Percentiles rank a stretch among this genome's conserved stretches.
Conservation (phyloP, 2,888 invertebrate genomes). For the Lithosia quadra region DNA sequence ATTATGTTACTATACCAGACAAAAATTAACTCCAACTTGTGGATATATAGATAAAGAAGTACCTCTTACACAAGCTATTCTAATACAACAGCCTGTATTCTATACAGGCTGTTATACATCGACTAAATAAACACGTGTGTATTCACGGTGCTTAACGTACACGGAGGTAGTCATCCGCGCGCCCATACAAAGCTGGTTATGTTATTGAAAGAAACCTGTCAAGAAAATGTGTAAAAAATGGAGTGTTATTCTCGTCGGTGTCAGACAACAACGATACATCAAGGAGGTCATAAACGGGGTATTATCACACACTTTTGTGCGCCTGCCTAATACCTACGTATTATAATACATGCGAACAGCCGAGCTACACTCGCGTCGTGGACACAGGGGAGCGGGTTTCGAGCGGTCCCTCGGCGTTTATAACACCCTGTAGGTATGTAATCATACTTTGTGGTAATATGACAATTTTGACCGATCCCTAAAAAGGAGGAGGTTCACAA, state of each 20-base stretch:
- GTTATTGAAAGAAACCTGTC: conserved; percentile 2
- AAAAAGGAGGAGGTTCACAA: too few species aligned
- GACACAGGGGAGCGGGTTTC: background rate
- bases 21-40: too few species aligned
- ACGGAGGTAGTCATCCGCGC: background rate
- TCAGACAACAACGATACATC: conserved; percentile 9
- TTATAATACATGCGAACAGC: background rate
- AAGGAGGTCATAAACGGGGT: conserved; percentile 8
- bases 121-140: background rate
- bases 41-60: too few species aligned
- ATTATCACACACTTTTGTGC: conserved; percentile 9
- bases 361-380: background rate
- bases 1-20: too few species aligned
- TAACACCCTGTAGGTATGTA: background rate
- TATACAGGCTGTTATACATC: background rate
- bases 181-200: background rate
- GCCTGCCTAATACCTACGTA: conserved; percentile 3
- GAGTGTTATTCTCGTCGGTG: background rate
- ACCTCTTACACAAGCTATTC: background rate
- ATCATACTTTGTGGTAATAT: too few species aligned
- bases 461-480: too few species aligned
- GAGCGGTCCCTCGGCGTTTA: background rate
- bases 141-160: background rate
- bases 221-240: conserved; percentile 5
- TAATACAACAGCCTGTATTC: too few species aligned